phyloP scores from a whole-genome alignment of 1,140 invertebrate genomes.

The Papilio machaon region DNA sequence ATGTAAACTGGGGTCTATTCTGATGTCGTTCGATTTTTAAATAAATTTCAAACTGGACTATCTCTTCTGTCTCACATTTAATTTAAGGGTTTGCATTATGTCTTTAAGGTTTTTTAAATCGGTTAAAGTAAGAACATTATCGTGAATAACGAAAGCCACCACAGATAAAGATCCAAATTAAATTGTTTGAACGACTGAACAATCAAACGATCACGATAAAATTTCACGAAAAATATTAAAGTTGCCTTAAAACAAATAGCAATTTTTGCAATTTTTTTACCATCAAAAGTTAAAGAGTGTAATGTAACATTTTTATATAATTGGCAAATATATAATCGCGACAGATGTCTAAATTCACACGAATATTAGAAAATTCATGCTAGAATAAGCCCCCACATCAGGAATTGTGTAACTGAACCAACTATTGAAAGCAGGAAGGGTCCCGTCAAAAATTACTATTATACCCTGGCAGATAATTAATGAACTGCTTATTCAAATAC shows the following conservation, averaged over 20 bases:
- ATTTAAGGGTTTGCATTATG: background rate
- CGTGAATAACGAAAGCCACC: too few relatives aligned
- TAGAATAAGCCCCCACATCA: slow-evolving; percentile 54
- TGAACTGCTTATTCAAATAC: slow-evolving; percentile 81
- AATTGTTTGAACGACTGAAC: background rate
- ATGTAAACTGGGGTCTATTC: slow-evolving; percentile 47
- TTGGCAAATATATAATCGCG: background rate
- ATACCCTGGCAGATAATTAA: slow-evolving; percentile 77
- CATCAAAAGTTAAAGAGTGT: background rate
- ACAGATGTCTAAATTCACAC: slow-evolving; percentile 30
- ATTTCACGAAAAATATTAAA: background rate
- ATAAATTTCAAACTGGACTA: background rate
- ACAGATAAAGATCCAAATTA: too few relatives aligned
- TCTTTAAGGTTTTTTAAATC: background rate
- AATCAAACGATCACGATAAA: background rate
- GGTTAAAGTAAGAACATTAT: too few relatives aligned
- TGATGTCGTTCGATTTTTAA: slow-evolving; percentile 40
- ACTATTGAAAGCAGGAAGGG: slow-evolving; percentile 78
- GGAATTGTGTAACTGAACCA: slow-evolving; percentile 75
- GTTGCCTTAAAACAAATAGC: background rate
- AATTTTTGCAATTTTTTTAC: background rate
- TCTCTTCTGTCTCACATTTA: background rate
- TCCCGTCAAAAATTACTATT: slow-evolving; percentile 80
- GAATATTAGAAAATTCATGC: slow-evolving; percentile 29
- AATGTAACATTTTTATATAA: background rate